Conservation (phyloP, 2,888 invertebrate genomes). For the Pyrrhosoma nymphula region DNA sequence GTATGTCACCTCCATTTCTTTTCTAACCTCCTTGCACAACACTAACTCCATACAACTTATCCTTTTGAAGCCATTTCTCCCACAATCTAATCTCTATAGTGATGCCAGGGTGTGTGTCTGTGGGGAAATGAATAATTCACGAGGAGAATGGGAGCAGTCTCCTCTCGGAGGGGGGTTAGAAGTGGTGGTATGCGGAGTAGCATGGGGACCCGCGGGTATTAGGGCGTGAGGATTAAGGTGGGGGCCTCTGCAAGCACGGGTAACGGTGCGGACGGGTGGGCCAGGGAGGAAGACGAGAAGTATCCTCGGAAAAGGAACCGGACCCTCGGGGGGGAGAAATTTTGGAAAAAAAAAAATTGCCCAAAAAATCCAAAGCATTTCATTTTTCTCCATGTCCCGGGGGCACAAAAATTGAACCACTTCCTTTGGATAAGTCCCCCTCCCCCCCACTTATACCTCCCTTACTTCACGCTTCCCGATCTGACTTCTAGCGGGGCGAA, state of each 20-base stretch:
- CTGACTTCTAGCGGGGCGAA: too few species aligned
- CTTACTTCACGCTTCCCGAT: not conserved
- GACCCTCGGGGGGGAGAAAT: not conserved
- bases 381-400: not conserved
- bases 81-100: not conserved
- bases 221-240: not conserved
- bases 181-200: conserved; percentile 28
- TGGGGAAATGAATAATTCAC: conserved; percentile 53
- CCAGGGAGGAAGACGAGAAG: not conserved
- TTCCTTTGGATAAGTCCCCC: not conserved
- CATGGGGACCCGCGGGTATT: not conserved
- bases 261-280: not conserved
- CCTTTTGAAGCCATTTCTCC: not conserved
- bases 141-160: not conserved
- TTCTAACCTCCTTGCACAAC: too few species aligned
- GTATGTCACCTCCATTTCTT: too few species aligned
- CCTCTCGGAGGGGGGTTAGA: not conserved
- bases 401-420: not conserved
- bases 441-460: not conserved
- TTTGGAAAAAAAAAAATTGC: not conserved
- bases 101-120: not conserved
- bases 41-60: not conserved
- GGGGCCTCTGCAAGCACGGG: not conserved
- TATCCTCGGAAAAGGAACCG: not conserved
- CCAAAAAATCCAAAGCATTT: not conserved